A percentile compares a stretch with the other conserved stretches of the same genome.
Evolutionary conservation across 2,113 vertebrate species (phyloP).

Genomic region (Campylorhamphus procurvoides): DNA sequence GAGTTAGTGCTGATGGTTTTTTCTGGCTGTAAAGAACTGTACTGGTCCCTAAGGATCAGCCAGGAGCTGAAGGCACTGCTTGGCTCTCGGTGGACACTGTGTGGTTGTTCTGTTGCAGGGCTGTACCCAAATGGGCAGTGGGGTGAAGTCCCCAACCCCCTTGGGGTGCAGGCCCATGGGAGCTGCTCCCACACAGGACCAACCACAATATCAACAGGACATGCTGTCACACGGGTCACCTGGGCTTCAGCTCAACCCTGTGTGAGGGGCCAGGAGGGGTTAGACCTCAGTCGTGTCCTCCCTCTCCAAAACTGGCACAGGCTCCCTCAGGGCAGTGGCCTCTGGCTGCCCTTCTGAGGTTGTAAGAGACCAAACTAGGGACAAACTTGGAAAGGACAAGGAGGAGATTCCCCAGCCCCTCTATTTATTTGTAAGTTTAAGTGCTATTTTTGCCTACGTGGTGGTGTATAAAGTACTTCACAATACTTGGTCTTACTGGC

Average conservation of each 20-base stretch:
- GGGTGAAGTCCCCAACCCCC: neutral
- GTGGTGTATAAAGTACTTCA: conserved; percentile 27
- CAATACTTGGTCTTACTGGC: neutral
- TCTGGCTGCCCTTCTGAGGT: neutral
- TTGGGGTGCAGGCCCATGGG: neutral
- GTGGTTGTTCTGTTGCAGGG: neutral
- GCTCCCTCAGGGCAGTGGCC: neutral
- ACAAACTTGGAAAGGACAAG: neutral
- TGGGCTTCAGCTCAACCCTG: neutral
- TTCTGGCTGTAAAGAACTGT: neutral
- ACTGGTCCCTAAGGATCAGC: neutral
- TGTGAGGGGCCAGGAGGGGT: neutral
- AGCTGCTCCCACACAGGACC: neutral
- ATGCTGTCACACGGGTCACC: accelerated
- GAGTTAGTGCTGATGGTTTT: neutral
- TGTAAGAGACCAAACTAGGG: neutral
- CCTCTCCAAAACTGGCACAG: neutral
- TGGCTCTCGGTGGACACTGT: neutral
- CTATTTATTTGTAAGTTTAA: conserved; percentile 65
- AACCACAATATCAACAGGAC: neutral
- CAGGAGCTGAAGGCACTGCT: neutral
- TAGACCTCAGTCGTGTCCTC: neutral
- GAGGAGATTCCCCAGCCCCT: conserved; percentile 9
- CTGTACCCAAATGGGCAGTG: neutral
- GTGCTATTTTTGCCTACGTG: conserved; percentile 42